Evolutionary conservation across 2,113 vertebrate genomes (phyloP).

Genomic region (Calidris pugnax): DNA sequence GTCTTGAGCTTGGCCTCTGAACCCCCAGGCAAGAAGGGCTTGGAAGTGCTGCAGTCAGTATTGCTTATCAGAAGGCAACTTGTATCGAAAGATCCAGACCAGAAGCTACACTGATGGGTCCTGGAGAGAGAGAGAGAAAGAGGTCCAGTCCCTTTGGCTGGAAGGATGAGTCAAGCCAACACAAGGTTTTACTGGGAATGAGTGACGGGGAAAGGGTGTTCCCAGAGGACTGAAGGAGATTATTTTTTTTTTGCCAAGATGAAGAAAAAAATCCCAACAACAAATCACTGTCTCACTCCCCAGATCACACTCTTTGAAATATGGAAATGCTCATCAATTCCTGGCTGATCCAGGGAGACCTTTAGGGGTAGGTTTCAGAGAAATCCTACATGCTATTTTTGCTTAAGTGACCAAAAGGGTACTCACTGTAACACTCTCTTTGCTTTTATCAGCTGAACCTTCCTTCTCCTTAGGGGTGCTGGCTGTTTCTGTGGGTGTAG

Average conservation of each 20-base stretch:
- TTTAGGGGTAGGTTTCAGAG: background rate
- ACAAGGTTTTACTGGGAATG: background rate
- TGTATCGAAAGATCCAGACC: constrained; percentile 69
- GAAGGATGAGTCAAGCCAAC: constrained; percentile 59
- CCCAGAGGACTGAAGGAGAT: background rate
- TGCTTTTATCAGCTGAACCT: constrained; percentile 84
- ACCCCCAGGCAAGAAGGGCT: constrained; percentile 71
- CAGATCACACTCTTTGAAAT: background rate
- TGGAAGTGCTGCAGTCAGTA: constrained; percentile 73
- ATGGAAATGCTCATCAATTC: background rate
- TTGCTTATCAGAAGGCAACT: constrained; percentile 73
- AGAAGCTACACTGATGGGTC: constrained; percentile 69
- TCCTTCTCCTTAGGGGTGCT: constrained; percentile 86
- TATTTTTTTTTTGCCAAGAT: background rate
- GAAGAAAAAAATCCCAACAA: background rate
- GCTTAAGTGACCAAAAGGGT: background rate
- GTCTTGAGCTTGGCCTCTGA: constrained; percentile 72
- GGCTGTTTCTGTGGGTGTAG: constrained; percentile 74
- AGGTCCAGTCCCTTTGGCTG: constrained; percentile 65
- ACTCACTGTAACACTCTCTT: constrained; percentile 86
- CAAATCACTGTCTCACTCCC: background rate
- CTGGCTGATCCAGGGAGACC: background rate
- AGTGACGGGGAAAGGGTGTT: constrained; percentile 15
- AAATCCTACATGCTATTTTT: background rate
- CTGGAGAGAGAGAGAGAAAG: constrained; percentile 67